A percentile compares a stretch with the other conserved stretches of the same genome.
These are phyloP conservation scores for Micrasema longulum DNA, from an alignment of 1,140 invertebrate species.

Conservation along the genomic window DNA sequence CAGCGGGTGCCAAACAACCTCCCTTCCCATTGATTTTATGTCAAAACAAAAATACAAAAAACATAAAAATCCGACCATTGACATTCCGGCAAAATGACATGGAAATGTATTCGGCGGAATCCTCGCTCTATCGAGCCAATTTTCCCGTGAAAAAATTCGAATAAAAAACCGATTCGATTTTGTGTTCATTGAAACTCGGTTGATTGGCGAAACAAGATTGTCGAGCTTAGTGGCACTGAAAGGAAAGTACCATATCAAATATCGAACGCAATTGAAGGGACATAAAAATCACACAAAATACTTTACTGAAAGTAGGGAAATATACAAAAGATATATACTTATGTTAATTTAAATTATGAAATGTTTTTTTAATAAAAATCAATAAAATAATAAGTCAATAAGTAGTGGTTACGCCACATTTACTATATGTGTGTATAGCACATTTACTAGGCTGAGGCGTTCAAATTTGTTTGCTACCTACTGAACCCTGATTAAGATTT, in stretches of 20 bases:
- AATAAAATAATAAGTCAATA: too few relatives aligned
- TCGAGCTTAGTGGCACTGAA: neutral
- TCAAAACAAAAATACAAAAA: constrained; percentile 32
- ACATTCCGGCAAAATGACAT: constrained; percentile 15
- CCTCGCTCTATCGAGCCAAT: neutral
- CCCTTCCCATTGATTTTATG: constrained; percentile 22
- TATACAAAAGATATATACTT: too few relatives aligned
- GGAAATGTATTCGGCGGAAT: constrained; percentile 22
- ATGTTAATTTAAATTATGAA: too few relatives aligned
- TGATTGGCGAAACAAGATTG: constrained; percentile 32
- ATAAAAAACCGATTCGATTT: constrained; percentile 35
- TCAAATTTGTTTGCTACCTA: too few relatives aligned
- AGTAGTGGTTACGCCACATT: too few relatives aligned
- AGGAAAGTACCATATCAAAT: neutral
- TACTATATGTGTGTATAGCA: too few relatives aligned
- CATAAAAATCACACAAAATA: too few relatives aligned
- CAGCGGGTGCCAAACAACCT: constrained; percentile 4
- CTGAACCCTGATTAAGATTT: too few relatives aligned
- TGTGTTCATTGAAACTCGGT: constrained; percentile 20
- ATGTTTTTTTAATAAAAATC: too few relatives aligned
- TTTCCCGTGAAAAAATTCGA: constrained; percentile 17
- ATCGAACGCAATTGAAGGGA: too few relatives aligned
- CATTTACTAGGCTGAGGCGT: too few relatives aligned
- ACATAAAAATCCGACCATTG: constrained; percentile 20
- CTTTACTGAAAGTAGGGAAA: too few relatives aligned